phyloP scores from a whole-genome alignment of 92 coral and sea anemone genomes.

The Palythoa caribaeorum region DNA sequence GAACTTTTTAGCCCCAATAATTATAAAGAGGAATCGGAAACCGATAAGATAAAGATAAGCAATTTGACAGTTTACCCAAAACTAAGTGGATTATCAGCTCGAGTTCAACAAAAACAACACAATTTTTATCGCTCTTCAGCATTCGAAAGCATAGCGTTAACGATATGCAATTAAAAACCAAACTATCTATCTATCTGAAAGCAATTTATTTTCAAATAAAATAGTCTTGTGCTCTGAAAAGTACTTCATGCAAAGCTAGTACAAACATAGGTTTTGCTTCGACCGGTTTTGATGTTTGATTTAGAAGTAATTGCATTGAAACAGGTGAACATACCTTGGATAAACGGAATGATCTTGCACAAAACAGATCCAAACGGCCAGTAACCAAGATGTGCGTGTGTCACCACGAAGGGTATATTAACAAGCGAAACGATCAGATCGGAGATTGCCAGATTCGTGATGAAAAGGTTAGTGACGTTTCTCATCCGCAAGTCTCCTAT shows the following conservation, averaged over 20 bases:
- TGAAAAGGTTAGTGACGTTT: slow-evolving; percentile 76
- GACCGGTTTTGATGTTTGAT: neutral
- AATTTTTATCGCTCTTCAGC: neutral
- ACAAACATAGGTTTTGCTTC: neutral
- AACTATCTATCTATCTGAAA: neutral
- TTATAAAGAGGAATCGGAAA: neutral
- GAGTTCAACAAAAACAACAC: neutral
- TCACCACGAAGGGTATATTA: slow-evolving; percentile 77
- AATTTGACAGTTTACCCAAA: neutral
- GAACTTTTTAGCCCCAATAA: neutral
- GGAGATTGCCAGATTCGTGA: slow-evolving; percentile 77
- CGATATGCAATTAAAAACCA: neutral
- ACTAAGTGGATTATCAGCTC: neutral
- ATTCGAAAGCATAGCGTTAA: neutral
- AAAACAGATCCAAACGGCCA: slow-evolving; percentile 89
- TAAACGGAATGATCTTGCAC: slow-evolving; percentile 79
- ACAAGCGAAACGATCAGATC: slow-evolving; percentile 77
- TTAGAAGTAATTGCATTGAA: neutral
- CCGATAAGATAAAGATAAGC: neutral
- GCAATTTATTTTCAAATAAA: neutral
- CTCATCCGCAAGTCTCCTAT: slow-evolving; percentile 76
- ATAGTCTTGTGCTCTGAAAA: neutral
- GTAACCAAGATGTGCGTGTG: slow-evolving; percentile 73
- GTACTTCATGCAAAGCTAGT: neutral
- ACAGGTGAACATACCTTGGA: slow-evolving; percentile 63